Percentiles rank a stretch among this genome's conserved stretches.
Conservation (phyloP, 2,888 invertebrate genomes). For the Idaea biselata region DNA sequence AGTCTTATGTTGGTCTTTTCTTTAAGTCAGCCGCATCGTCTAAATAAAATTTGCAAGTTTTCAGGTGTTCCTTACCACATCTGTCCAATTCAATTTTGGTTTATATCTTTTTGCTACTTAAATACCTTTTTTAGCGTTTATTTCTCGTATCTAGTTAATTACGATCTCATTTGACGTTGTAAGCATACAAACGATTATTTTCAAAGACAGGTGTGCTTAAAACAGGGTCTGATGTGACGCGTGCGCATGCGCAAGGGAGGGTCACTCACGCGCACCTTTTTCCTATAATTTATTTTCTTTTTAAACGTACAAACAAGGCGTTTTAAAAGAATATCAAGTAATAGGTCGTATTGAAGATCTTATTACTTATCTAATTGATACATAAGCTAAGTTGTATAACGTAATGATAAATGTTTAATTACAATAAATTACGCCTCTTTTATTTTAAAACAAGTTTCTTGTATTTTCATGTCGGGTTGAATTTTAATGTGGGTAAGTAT, state of each 20-base stretch:
- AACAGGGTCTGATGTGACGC: constrained; percentile 32
- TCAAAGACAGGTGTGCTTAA: constrained; percentile 43
- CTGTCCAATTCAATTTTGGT: too few relatives aligned
- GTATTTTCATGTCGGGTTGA: background rate
- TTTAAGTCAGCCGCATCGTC: too few relatives aligned
- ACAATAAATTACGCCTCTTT: background rate
- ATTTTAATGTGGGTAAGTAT: background rate
- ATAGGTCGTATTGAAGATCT: constrained; percentile 16
- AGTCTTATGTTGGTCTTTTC: too few relatives aligned
- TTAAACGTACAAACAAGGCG: constrained; percentile 15
- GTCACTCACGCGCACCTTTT: constrained; percentile 35
- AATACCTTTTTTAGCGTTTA: background rate
- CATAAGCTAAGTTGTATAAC: background rate
- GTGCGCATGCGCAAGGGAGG: constrained; percentile 37
- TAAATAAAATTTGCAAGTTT: too few relatives aligned
- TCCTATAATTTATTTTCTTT: constrained; percentile 20
- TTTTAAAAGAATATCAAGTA: constrained; percentile 17
- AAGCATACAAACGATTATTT: constrained; percentile 14
- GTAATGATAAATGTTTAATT: background rate
- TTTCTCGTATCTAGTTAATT: background rate
- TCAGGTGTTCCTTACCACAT: too few relatives aligned
- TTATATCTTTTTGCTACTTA: background rate
- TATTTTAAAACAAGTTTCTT: background rate
- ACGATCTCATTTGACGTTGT: background rate
- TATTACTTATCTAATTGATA: constrained; percentile 12